Evolutionary conservation across 2,888 invertebrate genomes (phyloP), one percentile per base, ranked within the genome.

Genomic region (Microplitis manilae): DNA sequence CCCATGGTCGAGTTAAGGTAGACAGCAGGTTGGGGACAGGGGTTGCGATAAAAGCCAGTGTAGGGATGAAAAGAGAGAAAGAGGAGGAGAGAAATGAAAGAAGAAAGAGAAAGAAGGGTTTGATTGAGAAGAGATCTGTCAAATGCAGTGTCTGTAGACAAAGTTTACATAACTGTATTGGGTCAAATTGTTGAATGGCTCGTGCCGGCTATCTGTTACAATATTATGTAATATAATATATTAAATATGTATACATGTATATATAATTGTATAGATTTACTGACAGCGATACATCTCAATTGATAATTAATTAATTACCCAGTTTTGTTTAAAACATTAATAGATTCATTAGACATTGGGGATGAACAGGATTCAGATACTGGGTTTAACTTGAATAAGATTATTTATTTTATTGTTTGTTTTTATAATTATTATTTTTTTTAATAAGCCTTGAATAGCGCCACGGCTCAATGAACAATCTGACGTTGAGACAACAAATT

Each of bases 51-150:
- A 62, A 62, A 15, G 7, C 15, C 13, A 30, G 30, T 30, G 30
- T 30, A 67, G 59, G 39, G 39, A 59, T 62, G 6, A 59, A 73
- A 17, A 64, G 72, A 30, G 59, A 67, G 30, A 39, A 17, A 67
- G 61, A 75, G 67, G 30, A 59, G 59, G 59, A 15, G 41, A 41
- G 38, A 62, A 60, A 62, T 9, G 17, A 20, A 62, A 65, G 59
- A 9, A 39, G 40, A 30, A 71, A 65, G 41, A 61, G 73, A 60
- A 68, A 71, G 77, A 70, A 74, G 82, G 85, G 85, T 85, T 80
- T 74, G 78, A 80, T 79, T 84, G 87, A 84, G 83, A 81, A 79
- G 83, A 84, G 83, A 85, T 84, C 84, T 84, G 87, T 87, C 87
- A 87, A 79, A 68, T 77, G 79, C 87, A 87, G 86, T 78, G 79